Base-by-base conservation (phyloP, 1,140 invertebrate genomes). In the Brachionus calyciflorus region DNA sequence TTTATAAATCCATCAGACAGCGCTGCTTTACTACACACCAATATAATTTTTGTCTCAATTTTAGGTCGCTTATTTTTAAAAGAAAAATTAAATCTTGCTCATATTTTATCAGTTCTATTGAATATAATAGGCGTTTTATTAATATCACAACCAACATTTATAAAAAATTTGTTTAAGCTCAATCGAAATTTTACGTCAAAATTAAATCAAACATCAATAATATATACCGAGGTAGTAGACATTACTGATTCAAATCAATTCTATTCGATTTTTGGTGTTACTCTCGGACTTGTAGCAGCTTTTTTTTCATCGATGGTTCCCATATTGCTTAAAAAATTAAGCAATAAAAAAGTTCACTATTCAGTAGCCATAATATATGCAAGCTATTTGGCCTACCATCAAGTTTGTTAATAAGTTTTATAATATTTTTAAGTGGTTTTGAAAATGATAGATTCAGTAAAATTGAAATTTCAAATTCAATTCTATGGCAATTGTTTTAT, bases 11-110 rank as follows among this genome's bases (percentile, higher is more conserved):
- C 69, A 24, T 49, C 69, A 2, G 69, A 73, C 46, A 30, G 30
- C 24, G 69, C 37, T 49, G 69, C 69, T 73, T 12, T 73, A 10
- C 51, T 73, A 14, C 69, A 55, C 40, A 51, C 69, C 14, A 73
- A 73, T 26, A 49, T 73, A 37, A 28, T 73, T 14, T 10, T 73
- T 14, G 51, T 73, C 37, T 51, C 46, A 28, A n/a, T 73, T 14
- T 73, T 73, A 21, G 28, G 46, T 37, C 33, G 69, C 21, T 40
- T 73, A n/a, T 73, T 73, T 53, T 40, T 73, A 37, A 73, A 73
- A 19, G 69, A 73, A 55, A 73, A 73, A 14, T 19, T 73, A 2
- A 55, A 40, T 37, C 10, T 73, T 24, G 51, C 37, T 73, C 69
- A 73, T 55, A 7, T 73, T 2, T 0, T 55, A n/a, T 37, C 33